Percentiles rank a stretch among this genome's conserved stretches.
phyloP scores from a whole-genome alignment of 2,888 invertebrate species.

The Petrolisthes cinctipes region DNA sequence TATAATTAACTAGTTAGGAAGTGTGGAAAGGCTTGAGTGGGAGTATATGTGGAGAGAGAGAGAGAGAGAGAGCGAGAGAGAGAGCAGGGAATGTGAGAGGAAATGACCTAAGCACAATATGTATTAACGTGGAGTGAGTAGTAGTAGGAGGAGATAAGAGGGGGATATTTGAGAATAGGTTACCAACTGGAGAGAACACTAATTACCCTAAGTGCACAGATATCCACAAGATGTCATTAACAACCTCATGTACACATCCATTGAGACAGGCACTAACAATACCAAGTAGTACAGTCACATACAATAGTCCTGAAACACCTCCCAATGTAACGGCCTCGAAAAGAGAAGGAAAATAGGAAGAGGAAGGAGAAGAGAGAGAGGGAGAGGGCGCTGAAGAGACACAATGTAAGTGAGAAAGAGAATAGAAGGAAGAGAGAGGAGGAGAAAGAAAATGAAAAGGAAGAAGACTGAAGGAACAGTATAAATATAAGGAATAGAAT shows the following conservation, averaged over 20 bases:
- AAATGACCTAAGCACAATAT: neutral
- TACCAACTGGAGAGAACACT: no score
- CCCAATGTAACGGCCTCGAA: no score
- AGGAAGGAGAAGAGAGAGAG: neutral
- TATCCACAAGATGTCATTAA: no score
- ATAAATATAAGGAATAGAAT: neutral
- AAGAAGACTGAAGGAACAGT: neutral
- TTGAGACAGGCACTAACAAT: no score
- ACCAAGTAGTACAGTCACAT: no score
- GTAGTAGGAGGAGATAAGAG: neutral
- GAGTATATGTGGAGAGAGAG: neutral
- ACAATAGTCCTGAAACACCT: no score
- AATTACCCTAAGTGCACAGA: no score
- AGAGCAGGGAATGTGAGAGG: neutral
- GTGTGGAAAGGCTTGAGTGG: neutral
- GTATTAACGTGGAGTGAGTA: neutral
- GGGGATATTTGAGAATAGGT: neutral
- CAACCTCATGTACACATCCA: no score
- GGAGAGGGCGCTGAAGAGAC: neutral
- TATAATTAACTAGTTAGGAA: neutral
- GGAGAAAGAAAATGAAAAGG: neutral
- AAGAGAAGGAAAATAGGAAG: neutral
- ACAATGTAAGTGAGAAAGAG: neutral
- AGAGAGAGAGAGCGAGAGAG: no score
- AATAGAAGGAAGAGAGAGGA: constrained; percentile 3